Evolutionary conservation across 2,888 invertebrate species (phyloP).

Genomic region (Eulithis testata): DNA sequence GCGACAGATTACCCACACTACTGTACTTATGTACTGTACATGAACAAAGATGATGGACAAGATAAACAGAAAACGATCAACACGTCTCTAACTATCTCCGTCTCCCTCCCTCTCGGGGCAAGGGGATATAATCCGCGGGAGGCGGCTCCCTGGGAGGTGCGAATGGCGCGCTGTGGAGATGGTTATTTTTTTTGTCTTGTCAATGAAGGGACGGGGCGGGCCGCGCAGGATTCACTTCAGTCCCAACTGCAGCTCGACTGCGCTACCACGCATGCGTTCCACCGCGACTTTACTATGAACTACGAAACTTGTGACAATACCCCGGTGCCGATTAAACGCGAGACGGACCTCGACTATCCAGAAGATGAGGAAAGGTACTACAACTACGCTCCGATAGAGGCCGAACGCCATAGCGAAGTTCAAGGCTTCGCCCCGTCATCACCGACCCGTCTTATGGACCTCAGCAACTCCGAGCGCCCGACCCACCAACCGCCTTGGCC

Average conservation of each 20-base stretch:
- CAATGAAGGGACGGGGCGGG: constrained; percentile 81
- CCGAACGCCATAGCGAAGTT: constrained; percentile 62
- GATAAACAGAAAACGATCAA: constrained; percentile 75
- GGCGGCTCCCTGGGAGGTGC: constrained; percentile 71
- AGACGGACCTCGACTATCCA: constrained; percentile 66
- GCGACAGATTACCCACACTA: constrained; percentile 61
- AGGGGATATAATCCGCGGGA: constrained; percentile 52
- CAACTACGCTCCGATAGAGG: constrained; percentile 68
- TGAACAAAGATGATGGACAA: constrained; percentile 76
- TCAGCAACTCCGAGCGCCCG: constrained; percentile 73
- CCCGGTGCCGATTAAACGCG: constrained; percentile 73
- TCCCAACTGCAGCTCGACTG: constrained; percentile 63
- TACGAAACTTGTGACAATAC: constrained; percentile 70
- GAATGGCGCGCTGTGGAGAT: constrained; percentile 65
- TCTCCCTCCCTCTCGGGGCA: constrained; percentile 61
- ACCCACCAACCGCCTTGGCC: constrained; percentile 62
- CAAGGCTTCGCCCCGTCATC: constrained; percentile 68
- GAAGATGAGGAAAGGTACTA: constrained; percentile 76
- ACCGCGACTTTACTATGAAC: constrained; percentile 62
- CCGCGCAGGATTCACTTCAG: constrained; percentile 68
- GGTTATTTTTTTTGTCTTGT: constrained; percentile 81
- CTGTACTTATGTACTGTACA: constrained; percentile 60
- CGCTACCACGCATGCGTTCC: constrained; percentile 60
- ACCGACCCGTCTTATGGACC: constrained; percentile 76
- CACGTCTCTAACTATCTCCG: constrained; percentile 50